phyloP scores from a whole-genome alignment of 2,113 vertebrate species.

The Saimiri boliviensis region DNA sequence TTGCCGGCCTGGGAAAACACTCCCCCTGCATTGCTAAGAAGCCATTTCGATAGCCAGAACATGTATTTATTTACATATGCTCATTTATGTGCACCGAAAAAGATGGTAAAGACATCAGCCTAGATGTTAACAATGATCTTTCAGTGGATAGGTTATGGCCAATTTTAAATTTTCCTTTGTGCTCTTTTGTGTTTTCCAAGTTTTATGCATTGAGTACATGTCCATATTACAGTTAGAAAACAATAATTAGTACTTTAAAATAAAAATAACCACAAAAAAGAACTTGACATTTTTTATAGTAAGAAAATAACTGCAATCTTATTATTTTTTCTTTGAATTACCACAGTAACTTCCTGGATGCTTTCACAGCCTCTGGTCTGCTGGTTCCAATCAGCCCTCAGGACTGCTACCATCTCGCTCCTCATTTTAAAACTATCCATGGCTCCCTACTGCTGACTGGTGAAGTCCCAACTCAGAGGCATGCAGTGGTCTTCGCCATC shows the following conservation, averaged over 20 bases:
- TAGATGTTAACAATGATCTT: not conserved
- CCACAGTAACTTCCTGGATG: not conserved
- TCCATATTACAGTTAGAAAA: constrained; percentile 24
- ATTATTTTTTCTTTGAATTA: constrained; percentile 37
- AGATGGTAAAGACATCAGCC: not conserved
- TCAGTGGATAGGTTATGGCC: not conserved
- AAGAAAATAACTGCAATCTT: constrained; percentile 11
- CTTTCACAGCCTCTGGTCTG: constrained; percentile 23
- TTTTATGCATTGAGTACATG: not conserved
- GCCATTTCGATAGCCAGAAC: not conserved
- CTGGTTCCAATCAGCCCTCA: not conserved
- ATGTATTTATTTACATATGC: not conserved
- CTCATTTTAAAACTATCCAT: not conserved
- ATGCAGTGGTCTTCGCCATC: not conserved
- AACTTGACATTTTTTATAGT: not conserved
- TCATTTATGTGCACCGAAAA: not conserved
- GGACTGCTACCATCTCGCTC: not conserved
- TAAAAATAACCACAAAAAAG: not conserved
- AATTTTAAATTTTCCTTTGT: not conserved
- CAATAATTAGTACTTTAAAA: constrained; percentile 52
- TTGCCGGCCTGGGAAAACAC: not conserved
- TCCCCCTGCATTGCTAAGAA: not conserved
- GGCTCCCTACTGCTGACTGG: not conserved
- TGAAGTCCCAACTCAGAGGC: not conserved
- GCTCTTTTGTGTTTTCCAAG: constrained; percentile 26